Conservation (phyloP, 2,113 vertebrate species). For the Cyprinodon variegatus region DNA sequence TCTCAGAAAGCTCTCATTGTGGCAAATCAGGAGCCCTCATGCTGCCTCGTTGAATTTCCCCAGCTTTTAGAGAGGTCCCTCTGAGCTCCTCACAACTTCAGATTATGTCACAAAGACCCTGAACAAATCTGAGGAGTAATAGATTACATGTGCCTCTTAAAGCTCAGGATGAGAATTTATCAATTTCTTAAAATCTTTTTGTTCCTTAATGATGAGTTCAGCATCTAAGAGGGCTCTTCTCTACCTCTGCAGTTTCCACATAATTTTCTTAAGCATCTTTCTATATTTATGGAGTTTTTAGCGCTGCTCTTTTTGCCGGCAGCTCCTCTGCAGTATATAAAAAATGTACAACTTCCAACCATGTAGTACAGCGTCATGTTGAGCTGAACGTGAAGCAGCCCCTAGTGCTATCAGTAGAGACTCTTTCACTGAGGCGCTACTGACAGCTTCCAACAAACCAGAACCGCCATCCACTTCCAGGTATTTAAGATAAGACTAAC, state of each 20-base stretch:
- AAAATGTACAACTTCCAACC: constrained; percentile 39
- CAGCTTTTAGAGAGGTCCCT: constrained; percentile 32
- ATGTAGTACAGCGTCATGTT: constrained; percentile 30
- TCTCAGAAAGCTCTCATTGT: constrained; percentile 20
- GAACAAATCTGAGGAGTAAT: neutral
- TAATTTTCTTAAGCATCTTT: constrained; percentile 25
- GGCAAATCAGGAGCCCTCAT: constrained; percentile 34
- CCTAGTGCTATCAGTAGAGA: constrained; percentile 39
- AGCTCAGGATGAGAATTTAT: constrained; percentile 9
- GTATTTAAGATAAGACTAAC: constrained; percentile 70
- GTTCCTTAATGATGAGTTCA: neutral
- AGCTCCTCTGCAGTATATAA: constrained; percentile 20
- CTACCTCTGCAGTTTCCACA: neutral
- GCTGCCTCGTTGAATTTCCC: constrained; percentile 21
- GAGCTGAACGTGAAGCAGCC: constrained; percentile 10
- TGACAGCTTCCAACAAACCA: constrained; percentile 63
- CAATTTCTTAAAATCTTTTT: constrained; percentile 6
- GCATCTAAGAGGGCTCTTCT: neutral
- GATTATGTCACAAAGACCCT: constrained; percentile 11
- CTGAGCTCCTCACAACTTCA: constrained; percentile 14
- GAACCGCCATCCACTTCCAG: constrained; percentile 52
- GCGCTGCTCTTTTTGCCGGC: neutral
- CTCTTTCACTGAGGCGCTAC: constrained; percentile 37
- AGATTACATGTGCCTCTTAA: neutral
- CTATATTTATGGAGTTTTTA: constrained; percentile 28